Percentiles rank a stretch among this genome's conserved stretches.
These are phyloP conservation scores for Cylloceria caligata DNA, from an alignment of 2,888 invertebrate genomes.

Conservation along the genomic window DNA sequence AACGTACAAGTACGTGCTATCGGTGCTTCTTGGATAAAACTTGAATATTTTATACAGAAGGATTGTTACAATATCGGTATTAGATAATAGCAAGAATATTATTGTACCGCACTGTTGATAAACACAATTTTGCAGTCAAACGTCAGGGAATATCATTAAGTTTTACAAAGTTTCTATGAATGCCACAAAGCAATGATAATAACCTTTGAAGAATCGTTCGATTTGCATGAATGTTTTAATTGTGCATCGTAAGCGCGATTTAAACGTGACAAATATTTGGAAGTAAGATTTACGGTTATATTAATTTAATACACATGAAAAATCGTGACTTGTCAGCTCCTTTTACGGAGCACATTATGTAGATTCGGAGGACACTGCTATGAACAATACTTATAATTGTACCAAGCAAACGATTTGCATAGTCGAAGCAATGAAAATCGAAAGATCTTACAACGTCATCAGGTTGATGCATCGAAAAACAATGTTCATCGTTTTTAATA, in stretches of 20 bases:
- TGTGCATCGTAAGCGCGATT: neutral
- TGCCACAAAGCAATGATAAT: neutral
- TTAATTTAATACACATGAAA: neutral
- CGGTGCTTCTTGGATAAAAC: slow-evolving; percentile 1
- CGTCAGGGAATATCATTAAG: slow-evolving; percentile 40
- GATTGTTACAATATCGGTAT: neutral
- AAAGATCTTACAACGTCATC: neutral
- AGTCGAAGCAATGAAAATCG: neutral
- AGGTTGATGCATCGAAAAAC: neutral
- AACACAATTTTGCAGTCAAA: neutral
- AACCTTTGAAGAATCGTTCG: neutral
- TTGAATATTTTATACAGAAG: neutral
- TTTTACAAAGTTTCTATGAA: neutral
- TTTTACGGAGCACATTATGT: neutral
- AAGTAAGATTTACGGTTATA: neutral
- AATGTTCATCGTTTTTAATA: neutral
- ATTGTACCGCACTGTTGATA: neutral
- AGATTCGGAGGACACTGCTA: neutral
- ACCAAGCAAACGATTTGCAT: neutral
- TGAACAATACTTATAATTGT: neutral
- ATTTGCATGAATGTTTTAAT: neutral
- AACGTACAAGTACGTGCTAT: neutral
- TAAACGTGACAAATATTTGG: neutral
- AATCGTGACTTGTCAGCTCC: neutral
- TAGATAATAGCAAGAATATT: neutral